These are phyloP conservation scores for Sciurus niger DNA, from an alignment of 2,113 vertebrate species.

Conservation along the genomic window DNA sequence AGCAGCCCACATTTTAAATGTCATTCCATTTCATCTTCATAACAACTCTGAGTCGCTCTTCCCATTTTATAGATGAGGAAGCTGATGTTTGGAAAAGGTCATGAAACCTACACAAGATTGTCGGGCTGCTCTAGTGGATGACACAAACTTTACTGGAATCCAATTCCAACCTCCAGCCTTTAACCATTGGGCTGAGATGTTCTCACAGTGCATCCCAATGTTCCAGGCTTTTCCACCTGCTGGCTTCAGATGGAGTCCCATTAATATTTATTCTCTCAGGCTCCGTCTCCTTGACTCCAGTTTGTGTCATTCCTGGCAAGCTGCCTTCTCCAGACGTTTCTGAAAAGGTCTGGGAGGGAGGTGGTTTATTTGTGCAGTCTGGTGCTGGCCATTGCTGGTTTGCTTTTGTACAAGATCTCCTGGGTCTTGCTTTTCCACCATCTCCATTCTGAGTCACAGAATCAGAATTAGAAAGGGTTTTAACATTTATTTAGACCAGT, in stretches of 20 bases:
- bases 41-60: background rate
- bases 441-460: background rate
- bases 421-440: background rate
- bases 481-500: background rate
- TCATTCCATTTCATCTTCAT: background rate
- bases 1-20: background rate
- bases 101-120: background rate
- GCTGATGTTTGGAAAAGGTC: background rate
- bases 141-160: background rate
- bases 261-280: no score
- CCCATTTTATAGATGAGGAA: conserved; percentile 31
- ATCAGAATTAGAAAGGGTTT: background rate
- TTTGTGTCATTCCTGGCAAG: background rate
- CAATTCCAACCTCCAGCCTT: background rate
- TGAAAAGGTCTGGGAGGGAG: background rate
- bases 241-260: background rate
- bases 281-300: background rate
- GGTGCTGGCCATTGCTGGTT: background rate
- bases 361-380: background rate
- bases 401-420: conserved; percentile 11
- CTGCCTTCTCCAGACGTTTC: conserved; percentile 30
- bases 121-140: background rate
- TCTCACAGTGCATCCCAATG: fast-evolving
- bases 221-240: background rate
- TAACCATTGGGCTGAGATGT: background rate